These are phyloP conservation scores for Notarius quadriscutis DNA, from an alignment of 2,113 vertebrate genomes.

Conservation along the genomic window DNA sequence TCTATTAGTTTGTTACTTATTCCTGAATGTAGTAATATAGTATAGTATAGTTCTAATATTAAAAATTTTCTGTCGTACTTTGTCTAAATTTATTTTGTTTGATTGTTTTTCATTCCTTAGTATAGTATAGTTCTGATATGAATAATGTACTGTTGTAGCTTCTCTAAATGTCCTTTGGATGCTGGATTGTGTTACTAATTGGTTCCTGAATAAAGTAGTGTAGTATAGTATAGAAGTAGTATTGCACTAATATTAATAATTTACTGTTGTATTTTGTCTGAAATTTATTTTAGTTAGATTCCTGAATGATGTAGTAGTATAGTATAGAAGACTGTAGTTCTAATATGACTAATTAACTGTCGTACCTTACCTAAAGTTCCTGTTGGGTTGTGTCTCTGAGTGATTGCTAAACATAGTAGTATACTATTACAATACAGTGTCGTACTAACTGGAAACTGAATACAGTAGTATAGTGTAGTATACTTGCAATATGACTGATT, in stretches of 20 bases:
- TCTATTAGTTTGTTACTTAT: too few relatives aligned
- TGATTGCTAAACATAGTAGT: too few relatives aligned
- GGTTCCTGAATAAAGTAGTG: neutral
- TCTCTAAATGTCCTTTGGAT: neutral
- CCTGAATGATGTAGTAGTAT: neutral
- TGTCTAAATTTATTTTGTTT: too few relatives aligned
- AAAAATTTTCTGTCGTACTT: too few relatives aligned
- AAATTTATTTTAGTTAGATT: neutral
- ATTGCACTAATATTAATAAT: neutral
- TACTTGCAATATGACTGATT: neutral
- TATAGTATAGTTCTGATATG: neutral
- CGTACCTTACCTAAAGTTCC: too few relatives aligned
- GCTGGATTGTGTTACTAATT: neutral
- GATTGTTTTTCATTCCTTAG: too few relatives aligned
- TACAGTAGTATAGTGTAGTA: neutral
- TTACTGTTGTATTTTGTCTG: neutral
- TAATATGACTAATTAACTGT: too few relatives aligned
- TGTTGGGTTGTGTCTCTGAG: too few relatives aligned
- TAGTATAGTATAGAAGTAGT: neutral
- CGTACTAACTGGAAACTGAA: too few relatives aligned
- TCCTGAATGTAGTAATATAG: neutral
- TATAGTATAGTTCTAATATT: neutral
- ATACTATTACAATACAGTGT: too few relatives aligned
- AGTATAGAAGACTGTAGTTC: neutral
- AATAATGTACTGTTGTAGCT: neutral